phyloP scores from a whole-genome alignment of 2,888 invertebrate genomes.

The Galeopsomyia nigrocyanea region DNA sequence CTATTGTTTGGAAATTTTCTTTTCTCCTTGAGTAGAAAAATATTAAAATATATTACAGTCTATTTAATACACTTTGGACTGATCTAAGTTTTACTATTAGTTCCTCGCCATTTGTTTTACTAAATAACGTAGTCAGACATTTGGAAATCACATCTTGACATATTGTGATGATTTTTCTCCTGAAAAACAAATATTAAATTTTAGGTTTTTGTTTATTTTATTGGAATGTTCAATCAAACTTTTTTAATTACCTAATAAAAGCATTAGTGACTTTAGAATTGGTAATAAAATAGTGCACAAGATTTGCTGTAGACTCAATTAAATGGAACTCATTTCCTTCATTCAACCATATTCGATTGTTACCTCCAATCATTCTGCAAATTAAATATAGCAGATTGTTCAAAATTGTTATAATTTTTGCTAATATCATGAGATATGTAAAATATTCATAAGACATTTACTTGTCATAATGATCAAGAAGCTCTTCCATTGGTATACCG shows the following conservation, averaged over 20 bases:
- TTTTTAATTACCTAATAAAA: slow-evolving; percentile 64
- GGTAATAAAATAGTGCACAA: slow-evolving; percentile 79
- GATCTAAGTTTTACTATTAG: slow-evolving; percentile 74
- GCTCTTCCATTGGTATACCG: slow-evolving; percentile 81
- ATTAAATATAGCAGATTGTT: slow-evolving; percentile 12
- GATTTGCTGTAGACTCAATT: slow-evolving; percentile 80
- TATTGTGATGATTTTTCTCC: slow-evolving; percentile 77
- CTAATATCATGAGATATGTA: neutral
- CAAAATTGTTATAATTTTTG: slow-evolving; percentile 1
- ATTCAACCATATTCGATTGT: slow-evolving; percentile 88
- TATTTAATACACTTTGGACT: slow-evolving; percentile 73
- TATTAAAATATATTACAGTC: slow-evolving; percentile 58
- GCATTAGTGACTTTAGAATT: slow-evolving; percentile 71
- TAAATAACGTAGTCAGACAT: slow-evolving; percentile 82
- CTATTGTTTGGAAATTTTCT: slow-evolving; percentile 10
- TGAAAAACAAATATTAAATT: slow-evolving; percentile 58
- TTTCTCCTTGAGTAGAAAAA: slow-evolving; percentile 9
- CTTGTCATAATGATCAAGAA: slow-evolving; percentile 88
- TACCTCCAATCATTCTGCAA: slow-evolving; percentile 79
- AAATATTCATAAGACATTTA: slow-evolving; percentile 64
- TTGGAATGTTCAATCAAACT: neutral
- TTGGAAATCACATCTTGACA: slow-evolving; percentile 83
- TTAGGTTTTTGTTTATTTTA: neutral
- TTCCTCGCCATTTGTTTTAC: slow-evolving; percentile 77
- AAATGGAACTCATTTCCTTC: slow-evolving; percentile 89